Evolutionary conservation across 2,888 invertebrate species (phyloP).

Genomic region (Amphipyra tragopoginis): DNA sequence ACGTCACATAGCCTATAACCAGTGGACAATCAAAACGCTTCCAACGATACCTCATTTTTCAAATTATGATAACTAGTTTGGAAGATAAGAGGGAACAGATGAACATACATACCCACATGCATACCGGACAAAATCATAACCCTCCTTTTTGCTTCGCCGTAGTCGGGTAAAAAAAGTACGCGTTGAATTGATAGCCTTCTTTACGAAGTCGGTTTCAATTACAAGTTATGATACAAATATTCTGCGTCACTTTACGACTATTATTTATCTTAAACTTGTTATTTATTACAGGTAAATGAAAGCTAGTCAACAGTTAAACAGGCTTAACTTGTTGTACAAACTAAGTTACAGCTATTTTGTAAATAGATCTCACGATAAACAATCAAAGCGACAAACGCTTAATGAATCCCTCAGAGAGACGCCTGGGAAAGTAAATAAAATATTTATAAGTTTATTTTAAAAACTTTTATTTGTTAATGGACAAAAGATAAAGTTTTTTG

Average conservation of each 20-base stretch:
- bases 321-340: constrained; percentile 36
- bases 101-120: no score
- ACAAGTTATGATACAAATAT: background rate
- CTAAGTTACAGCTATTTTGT: constrained; percentile 47
- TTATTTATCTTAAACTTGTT: constrained; percentile 15
- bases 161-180: no score
- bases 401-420: constrained; percentile 27
- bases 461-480: background rate
- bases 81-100: no score
- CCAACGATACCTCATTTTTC: no score
- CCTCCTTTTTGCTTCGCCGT: no score
- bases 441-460: background rate
- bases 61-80: no score
- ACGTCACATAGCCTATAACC: no score
- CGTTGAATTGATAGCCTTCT: no score
- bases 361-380: constrained; percentile 38
- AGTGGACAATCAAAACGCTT: no score
- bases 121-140: no score
- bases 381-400: constrained; percentile 24
- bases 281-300: constrained; percentile 31
- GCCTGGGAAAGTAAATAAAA: background rate
- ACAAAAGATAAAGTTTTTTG: no score
- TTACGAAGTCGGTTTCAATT: no score
- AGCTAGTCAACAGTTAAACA: constrained; percentile 11
- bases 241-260: background rate